Evolutionary conservation across 92 coral and sea anemone species (phyloP).

Genomic region (Metridium senile): DNA sequence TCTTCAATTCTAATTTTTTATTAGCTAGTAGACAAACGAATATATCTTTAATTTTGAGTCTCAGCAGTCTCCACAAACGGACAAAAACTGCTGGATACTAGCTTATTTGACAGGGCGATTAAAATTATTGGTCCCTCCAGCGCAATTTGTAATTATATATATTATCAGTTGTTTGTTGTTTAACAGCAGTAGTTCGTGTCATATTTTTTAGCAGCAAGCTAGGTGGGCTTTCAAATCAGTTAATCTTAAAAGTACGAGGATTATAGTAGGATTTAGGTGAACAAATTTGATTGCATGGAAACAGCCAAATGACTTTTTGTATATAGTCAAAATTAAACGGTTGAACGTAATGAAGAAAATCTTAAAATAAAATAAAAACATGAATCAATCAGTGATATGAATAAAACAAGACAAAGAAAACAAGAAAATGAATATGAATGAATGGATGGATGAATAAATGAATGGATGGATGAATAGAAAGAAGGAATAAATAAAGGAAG

Average conservation of each 20-base stretch:
- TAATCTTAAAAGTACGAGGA: background rate
- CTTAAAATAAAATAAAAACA: too few relatives aligned
- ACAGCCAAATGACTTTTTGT: background rate
- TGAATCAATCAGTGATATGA: background rate
- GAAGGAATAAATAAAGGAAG: background rate
- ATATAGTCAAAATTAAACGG: background rate
- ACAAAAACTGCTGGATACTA: too few relatives aligned
- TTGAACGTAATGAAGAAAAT: background rate
- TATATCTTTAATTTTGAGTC: too few relatives aligned
- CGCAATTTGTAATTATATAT: too few relatives aligned
- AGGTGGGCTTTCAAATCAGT: background rate
- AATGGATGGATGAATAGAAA: background rate
- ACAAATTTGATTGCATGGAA: background rate
- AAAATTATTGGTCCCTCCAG: too few relatives aligned
- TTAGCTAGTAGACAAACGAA: too few relatives aligned
- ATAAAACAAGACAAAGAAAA: background rate
- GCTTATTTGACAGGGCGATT: too few relatives aligned
- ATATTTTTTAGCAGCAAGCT: background rate
- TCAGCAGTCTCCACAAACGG: too few relatives aligned
- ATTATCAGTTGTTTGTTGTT: background rate
- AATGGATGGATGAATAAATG: background rate
- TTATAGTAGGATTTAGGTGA: background rate
- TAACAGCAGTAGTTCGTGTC: background rate
- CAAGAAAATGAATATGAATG: background rate
- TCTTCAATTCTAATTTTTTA: too few relatives aligned